These are phyloP conservation scores for Etheostoma perlongum DNA, from an alignment of 2,797 vertebrate species.

Conservation along the genomic window DNA sequence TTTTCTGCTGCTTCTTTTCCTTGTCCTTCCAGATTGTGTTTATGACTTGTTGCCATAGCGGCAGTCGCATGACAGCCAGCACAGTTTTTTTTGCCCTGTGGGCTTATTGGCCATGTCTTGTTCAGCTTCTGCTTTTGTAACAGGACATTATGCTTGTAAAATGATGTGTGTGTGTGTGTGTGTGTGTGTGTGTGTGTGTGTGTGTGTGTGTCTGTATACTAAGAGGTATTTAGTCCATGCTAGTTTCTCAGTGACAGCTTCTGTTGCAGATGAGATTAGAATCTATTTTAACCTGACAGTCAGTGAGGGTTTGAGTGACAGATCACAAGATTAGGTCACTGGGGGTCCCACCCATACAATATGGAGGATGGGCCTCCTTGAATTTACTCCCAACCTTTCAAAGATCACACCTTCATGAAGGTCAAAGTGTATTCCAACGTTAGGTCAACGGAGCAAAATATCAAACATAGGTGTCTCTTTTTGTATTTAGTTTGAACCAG, in stretches of 20 bases:
- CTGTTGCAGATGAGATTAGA: slow-evolving; percentile 70
- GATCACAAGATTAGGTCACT: slow-evolving; percentile 67
- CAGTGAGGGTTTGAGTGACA: slow-evolving; percentile 71
- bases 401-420: slow-evolving; percentile 51
- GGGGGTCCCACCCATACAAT: slow-evolving; percentile 52
- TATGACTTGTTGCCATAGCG: slow-evolving; percentile 65
- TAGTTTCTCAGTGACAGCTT: slow-evolving; percentile 55
- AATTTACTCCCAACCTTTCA: slow-evolving; percentile 42
- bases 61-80: slow-evolving; percentile 58
- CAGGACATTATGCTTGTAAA: slow-evolving; percentile 58
- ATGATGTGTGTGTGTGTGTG: slow-evolving; percentile 26
- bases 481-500: neutral
- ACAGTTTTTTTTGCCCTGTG: slow-evolving; percentile 37
- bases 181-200: slow-evolving; percentile 16
- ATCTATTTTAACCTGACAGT: slow-evolving; percentile 73
- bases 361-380: slow-evolving; percentile 20
- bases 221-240: slow-evolving; percentile 32
- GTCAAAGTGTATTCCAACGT: slow-evolving; percentile 37
- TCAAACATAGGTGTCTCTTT: neutral
- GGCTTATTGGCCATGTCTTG: slow-evolving; percentile 62
- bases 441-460: slow-evolving; percentile 6
- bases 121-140: slow-evolving; percentile 55
- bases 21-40: slow-evolving; percentile 66
- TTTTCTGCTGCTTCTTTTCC: slow-evolving; percentile 49
- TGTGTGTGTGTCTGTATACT: slow-evolving; percentile 22